Conservation (phyloP, 2,797 vertebrate species). For the Notamacropus eugenii region DNA sequence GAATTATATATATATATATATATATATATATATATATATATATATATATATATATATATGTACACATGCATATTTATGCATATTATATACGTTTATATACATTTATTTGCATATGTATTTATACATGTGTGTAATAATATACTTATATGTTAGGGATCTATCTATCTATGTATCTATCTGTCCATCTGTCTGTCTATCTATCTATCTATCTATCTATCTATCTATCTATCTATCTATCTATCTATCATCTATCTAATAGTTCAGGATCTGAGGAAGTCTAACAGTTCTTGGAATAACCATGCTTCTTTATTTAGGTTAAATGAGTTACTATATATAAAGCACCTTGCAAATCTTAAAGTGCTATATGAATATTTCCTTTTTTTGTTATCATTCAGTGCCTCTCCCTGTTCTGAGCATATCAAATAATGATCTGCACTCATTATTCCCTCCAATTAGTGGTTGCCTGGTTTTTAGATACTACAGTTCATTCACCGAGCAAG, state of each 20-base stretch:
- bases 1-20: too few species aligned
- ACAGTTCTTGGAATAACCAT: not conserved
- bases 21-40: too few species aligned
- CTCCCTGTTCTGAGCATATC: not conserved
- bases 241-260: not conserved
- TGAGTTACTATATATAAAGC: not conserved
- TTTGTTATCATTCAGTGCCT: not conserved
- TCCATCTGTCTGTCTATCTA: too few species aligned
- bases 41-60: too few species aligned
- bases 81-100: too few species aligned
- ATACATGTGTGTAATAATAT: not conserved
- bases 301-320: not conserved
- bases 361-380: not conserved
- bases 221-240: not conserved
- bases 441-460: not conserved
- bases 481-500: not conserved
- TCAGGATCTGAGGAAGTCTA: not conserved
- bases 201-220: too few species aligned
- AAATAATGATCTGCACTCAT: not conserved
- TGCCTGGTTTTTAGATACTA: not conserved
- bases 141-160: too few species aligned
- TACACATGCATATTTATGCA: not conserved
- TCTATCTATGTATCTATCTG: too few species aligned
- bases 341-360: not conserved
- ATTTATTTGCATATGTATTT: not conserved